Evolutionary conservation across 2,888 invertebrate species (phyloP), one percentile per base, ranked within the genome.

Genomic region (Cephus rjabovi): DNA sequence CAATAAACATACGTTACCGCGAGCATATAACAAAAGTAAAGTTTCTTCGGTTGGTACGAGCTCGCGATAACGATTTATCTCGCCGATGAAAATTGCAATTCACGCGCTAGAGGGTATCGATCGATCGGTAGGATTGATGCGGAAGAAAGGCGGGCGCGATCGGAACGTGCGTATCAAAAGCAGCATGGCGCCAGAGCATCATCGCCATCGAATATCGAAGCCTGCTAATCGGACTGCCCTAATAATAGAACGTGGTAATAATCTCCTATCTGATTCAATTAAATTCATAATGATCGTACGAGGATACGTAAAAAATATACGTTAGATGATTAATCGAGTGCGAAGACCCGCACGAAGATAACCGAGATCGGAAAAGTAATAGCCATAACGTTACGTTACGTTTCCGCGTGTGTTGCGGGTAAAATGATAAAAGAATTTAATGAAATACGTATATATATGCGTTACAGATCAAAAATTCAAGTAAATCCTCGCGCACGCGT

Each of bases 311-410:
- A 74, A 76, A 71, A 33, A 74, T 74, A 73, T 35, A 31, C 33
- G 34, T 68, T 15, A 68, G 15, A 69, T 73, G 71, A 37, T 74
- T 74, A 56, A 34, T 75, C 34, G 73, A 75, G 40, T 75, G 70
- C 23, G 75, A 35, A 30, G 40, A 77, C 40, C 75, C 34, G 75
- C 77, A 69, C 56, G 77, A 75, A 75, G 75, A 79, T 79, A 74
- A 31, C 56, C 1, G 35, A 68, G 56, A 56, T 56, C 56, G 56
- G 9, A 6, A 56, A 23, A 23, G 23, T 56, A 56, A 56, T 56
- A 23, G 56, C 56, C 56, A 23, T 56, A 6, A 56, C 23, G 9
- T 56, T 40, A 6, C 6, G 15, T 40, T 56, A 23, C 23, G 23
- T 56, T 56, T 56, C 56, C 56, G 56, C 23, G 23, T 56, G 9